These are phyloP conservation scores for Leucania comma DNA, from an alignment of 2,888 invertebrate genomes.

Conservation along the genomic window DNA sequence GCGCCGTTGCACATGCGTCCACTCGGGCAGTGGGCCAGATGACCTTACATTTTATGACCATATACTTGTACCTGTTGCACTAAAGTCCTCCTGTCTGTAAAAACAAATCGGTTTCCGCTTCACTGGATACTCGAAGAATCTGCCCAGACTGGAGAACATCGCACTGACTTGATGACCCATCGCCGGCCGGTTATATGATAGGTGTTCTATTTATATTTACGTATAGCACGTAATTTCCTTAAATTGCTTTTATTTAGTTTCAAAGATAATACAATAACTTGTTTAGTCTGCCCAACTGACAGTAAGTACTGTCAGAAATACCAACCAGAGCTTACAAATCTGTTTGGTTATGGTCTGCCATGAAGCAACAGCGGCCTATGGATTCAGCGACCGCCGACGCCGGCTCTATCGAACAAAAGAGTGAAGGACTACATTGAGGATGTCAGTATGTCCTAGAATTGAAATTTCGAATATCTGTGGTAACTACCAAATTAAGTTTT, in stretches of 20 bases:
- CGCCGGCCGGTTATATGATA: not conserved
- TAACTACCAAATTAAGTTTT: conserved; percentile 9
- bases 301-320: not conserved
- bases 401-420: not conserved
- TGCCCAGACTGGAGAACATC: conserved; percentile 83
- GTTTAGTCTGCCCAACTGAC: too few species aligned
- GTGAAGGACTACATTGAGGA: not conserved
- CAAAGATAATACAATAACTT: too few species aligned
- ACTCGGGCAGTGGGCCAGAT: not conserved
- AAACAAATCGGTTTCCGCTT: conserved; percentile 91
- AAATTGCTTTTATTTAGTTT: not conserved
- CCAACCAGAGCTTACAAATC: conserved; percentile 25
- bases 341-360: conserved; percentile 18
- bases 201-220: not conserved
- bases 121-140: conserved; percentile 90
- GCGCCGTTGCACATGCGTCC: too few species aligned
- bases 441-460: not conserved
- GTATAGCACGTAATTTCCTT: not conserved
- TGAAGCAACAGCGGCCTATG: not conserved
- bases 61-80: conserved; percentile 86
- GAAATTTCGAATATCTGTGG: not conserved
- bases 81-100: conserved; percentile 90
- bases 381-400: not conserved
- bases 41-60: not conserved
- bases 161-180: conserved; percentile 88